Conservation (phyloP, 2,113 vertebrate genomes). For the Sturnus vulgaris region DNA sequence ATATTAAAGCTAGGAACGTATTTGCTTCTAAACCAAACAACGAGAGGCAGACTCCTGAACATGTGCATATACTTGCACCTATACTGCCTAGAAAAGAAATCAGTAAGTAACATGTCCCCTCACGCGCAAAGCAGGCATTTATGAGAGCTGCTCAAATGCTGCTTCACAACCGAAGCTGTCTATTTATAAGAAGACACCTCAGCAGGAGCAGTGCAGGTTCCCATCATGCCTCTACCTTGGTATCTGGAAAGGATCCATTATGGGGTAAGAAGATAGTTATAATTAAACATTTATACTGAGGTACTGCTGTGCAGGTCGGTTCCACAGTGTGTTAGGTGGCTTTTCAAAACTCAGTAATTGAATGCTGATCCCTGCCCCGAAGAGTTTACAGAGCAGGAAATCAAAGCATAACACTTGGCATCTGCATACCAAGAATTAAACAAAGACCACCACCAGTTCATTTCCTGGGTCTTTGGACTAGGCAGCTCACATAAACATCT, state of each 20-base stretch:
- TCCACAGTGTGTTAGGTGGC: conserved; percentile 32
- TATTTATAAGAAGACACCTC: not conserved
- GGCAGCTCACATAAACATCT: not conserved
- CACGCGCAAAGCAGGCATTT: not conserved
- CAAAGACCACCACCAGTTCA: conserved; percentile 25
- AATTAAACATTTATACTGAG: conserved; percentile 62
- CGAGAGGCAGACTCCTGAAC: not conserved
- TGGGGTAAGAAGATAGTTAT: conserved; percentile 44
- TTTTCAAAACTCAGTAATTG: conserved; percentile 54
- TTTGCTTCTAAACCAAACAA: not conserved
- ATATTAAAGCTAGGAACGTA: not conserved
- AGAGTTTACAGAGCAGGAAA: conserved; percentile 46
- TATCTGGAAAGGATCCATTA: conserved; percentile 5
- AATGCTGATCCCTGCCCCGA: conserved; percentile 39
- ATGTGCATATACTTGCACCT: not conserved
- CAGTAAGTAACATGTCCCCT: not conserved
- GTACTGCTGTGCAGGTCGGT: conserved; percentile 17
- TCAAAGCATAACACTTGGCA: conserved; percentile 49
- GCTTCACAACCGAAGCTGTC: not conserved
- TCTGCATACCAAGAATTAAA: not conserved
- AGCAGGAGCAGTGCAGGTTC: not conserved
- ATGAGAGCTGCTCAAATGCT: not conserved
- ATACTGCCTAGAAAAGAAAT: not conserved
- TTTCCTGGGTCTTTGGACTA: not conserved
- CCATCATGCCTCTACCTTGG: conserved; percentile 13